Evolutionary conservation across 1,140 invertebrate species (phyloP), one percentile per base, ranked within the genome.

Genomic region (Pseudoatta argentina): DNA sequence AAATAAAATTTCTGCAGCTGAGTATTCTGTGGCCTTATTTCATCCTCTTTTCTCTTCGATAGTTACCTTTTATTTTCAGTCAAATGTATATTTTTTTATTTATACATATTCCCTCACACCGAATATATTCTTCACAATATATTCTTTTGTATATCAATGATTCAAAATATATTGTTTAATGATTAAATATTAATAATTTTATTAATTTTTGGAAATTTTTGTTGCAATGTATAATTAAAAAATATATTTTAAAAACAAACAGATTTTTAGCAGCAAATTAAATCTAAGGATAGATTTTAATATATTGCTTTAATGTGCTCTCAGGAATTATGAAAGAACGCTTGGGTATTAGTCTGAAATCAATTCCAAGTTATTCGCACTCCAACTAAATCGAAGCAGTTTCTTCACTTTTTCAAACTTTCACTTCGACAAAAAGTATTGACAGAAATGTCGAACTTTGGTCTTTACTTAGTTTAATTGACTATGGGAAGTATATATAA

Each of bases 351-450:
- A 83, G 8, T 48, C 27, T 61, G 67, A 83, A 83, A 83, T 75
- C 69, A 73, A 57, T 75, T 83, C 27, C 55, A 63, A 83, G 69
- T 83, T 83, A 83, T 63, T 63, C 69, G 79, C 55, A 14, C 79
- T 83, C 44, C 69, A 73, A 83, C 79, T 73, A 75, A 75, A 83
- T 83, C 53, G 44, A 48, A 73, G 55, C 55, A 83, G 73, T 75
- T 83, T 51, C 79, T 57, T 72, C 57, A 73, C 79, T 83, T 83
- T 75, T 83, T 75, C 69, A 27, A 82, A 82, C 79, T 82, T 83
- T 61, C 55, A 83, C 79, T 73, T 82, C 34, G 24, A 39, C 69
- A 61, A 71, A 69, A 81, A 83, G 39, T 83, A 83, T 83, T 73
- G 79, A 61, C 79, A 83, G 79, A 83, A 83, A 61, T 6, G 79